A percentile compares a stretch with the other conserved stretches of the same genome.
Evolutionary conservation across 2,888 invertebrate genomes (phyloP).

Genomic region (Drosophila macrospina): DNA sequence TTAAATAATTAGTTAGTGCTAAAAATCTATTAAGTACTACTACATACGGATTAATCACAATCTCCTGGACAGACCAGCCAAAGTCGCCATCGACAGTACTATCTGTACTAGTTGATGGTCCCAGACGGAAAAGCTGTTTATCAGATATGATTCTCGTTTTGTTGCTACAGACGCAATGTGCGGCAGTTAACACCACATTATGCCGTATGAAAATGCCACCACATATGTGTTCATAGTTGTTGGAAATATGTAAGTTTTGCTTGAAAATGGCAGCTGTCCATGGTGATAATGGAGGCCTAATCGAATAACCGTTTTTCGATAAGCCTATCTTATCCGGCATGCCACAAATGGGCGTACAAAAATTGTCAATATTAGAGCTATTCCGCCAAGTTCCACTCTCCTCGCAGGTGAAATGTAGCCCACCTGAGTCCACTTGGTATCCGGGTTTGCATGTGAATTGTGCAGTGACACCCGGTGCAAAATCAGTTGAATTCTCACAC

Average conservation of each 20-base stretch:
- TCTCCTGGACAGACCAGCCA: not conserved
- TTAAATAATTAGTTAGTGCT: not conserved
- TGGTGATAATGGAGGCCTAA: rapidly evolving
- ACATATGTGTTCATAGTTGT: not conserved
- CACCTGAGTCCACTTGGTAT: not conserved
- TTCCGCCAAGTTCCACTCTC: conserved; percentile 26
- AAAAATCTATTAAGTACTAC: not conserved
- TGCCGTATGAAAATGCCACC: conserved; percentile 21
- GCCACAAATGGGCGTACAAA: conserved; percentile 6
- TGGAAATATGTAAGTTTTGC: rapidly evolving
- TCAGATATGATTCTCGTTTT: too few relatives aligned
- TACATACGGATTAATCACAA: not conserved
- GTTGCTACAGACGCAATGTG: conserved; percentile 37
- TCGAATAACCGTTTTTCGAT: rapidly evolving
- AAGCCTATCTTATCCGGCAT: rapidly evolving
- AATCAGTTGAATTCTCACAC: not conserved
- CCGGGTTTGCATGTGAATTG: not conserved
- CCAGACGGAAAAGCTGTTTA: not conserved
- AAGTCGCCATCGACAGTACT: rapidly evolving
- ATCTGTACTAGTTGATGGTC: rapidly evolving
- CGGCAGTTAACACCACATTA: conserved; percentile 40
- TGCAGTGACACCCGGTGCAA: not conserved
- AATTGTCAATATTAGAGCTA: not conserved
- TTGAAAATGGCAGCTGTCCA: conserved; percentile 24
- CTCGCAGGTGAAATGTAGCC: not conserved